phyloP scores from a whole-genome alignment of 1,140 invertebrate genomes.

The Polypedilum vanderplanki region DNA sequence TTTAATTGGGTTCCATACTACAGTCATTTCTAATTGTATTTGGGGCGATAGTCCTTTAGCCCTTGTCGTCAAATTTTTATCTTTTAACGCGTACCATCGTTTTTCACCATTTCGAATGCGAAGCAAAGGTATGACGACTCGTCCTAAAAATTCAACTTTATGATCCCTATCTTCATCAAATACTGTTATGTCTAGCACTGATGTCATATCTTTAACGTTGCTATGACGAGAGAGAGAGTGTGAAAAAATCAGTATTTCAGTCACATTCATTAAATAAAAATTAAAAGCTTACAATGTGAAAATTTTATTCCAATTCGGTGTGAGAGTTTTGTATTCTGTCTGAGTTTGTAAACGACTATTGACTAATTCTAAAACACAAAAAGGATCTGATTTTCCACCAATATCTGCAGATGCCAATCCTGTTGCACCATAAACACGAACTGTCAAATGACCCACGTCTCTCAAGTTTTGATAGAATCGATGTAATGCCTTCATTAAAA shows the following conservation, averaged over 20 bases:
- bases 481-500: slow-evolving; percentile 49
- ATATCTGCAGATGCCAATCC: slow-evolving; percentile 85
- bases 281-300: slow-evolving; percentile 84
- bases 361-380: slow-evolving; percentile 92
- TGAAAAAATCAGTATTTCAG: slow-evolving; percentile 27
- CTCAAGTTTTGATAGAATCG: slow-evolving; percentile 67
- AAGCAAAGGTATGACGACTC: slow-evolving; percentile 81
- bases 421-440: slow-evolving; percentile 84
- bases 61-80: slow-evolving; percentile 81
- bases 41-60: slow-evolving; percentile 87
- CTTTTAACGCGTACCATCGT: slow-evolving; percentile 93
- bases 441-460: slow-evolving; percentile 81
- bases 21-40: slow-evolving; percentile 75
- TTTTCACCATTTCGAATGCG: slow-evolving; percentile 86
- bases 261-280: background rate
- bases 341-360: slow-evolving; percentile 94
- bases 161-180: slow-evolving; percentile 98
- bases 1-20: slow-evolving; percentile 86
- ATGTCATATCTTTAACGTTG: slow-evolving; percentile 95
- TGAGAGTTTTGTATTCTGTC: slow-evolving; percentile 96
- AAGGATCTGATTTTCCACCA: slow-evolving; percentile 93
- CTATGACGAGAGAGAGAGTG: slow-evolving; percentile 47
- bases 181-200: slow-evolving; percentile 83
- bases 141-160: slow-evolving; percentile 95
- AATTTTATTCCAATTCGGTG: slow-evolving; percentile 96